Base-by-base conservation (phyloP, 2,113 vertebrate species). In the Pachypanchax playfairii region DNA sequence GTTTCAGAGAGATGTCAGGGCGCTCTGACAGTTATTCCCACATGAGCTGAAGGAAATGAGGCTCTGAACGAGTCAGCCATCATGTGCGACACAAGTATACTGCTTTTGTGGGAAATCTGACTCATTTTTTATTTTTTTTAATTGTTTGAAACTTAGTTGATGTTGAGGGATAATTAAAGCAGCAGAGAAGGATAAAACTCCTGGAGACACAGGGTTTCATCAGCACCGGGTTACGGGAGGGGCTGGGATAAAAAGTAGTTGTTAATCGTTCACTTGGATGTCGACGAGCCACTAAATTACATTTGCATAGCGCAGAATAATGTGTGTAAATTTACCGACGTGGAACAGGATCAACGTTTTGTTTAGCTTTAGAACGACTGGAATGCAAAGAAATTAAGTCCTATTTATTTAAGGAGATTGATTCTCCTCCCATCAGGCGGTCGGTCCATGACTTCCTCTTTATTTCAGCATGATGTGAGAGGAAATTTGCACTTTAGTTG, bases 361-460 rank as follows among this genome's bases (percentile, higher is more conserved):
- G 4, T 15, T 28, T 52, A 15, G 52, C 38, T 56, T 42, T 28
- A 66, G 47, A 46, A 59, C 1, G 1, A 38, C 58, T 12, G 33
- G 25, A 28, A 48, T 52, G 39, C 62, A 59, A 12, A 24, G 10
- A 33, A 21, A 66, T 50, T 20, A 44, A 71, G 43, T 66, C 64
- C 22, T 82, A 63, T 85, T 85, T 82, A 64, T 80, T 85, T 57
- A 70, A 66, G 70, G 2, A 74, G 79, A 85, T 75, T 79, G 75
- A 77, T 82, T 79, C 60, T 39, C 2, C 5, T 35, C 33, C 10
- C 29, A 9, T 10, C 53, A 9, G 41, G 50, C 73, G 13, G 46
- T n/a, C 73, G 13, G 46, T n/a, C 47, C 6, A 5, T 18, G 48
- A 71, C 59, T 59, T 70, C 63, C 28, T 24, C 10, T 66, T 75